Conservation (phyloP, 2,888 invertebrate genomes). For the Scelioninae gen. 2 region DNA sequence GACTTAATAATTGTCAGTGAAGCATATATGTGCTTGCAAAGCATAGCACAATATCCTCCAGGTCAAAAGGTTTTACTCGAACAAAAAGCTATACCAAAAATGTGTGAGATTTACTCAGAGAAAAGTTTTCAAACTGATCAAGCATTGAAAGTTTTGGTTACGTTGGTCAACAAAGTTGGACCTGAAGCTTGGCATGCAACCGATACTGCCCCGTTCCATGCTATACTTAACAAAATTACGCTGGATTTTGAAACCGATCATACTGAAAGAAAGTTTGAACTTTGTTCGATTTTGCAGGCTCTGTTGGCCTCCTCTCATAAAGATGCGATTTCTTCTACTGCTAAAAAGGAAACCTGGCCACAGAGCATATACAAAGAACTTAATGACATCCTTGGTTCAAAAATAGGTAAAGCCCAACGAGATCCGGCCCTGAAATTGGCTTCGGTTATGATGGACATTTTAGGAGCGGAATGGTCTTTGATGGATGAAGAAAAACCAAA, state of each 20-base stretch:
- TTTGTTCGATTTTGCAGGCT: constrained; percentile 87
- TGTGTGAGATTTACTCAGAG: constrained; percentile 90
- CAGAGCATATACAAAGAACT: constrained; percentile 88
- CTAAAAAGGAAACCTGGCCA: constrained; percentile 87
- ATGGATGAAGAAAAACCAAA: constrained; percentile 87
- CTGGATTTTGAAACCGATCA: constrained; percentile 92
- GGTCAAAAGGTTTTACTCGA: constrained; percentile 88
- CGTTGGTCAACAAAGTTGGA: constrained; percentile 84
- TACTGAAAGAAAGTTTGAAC: constrained; percentile 91
- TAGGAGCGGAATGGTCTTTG: constrained; percentile 91
- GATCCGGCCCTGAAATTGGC: constrained; percentile 92
- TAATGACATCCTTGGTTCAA: constrained; percentile 89
- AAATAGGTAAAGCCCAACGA: constrained; percentile 90
- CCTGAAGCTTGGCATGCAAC: constrained; percentile 84
- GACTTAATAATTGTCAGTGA: constrained; percentile 92
- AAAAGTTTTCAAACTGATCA: constrained; percentile 94
- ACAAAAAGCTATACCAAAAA: constrained; percentile 86
- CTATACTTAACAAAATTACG: constrained; percentile 87
- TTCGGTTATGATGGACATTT: constrained; percentile 85
- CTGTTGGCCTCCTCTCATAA: constrained; percentile 85
- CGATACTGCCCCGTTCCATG: constrained; percentile 87
- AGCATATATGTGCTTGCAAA: constrained; percentile 88
- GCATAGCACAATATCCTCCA: constrained; percentile 85
- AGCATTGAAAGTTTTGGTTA: constrained; percentile 87
- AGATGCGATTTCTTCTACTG: constrained; percentile 80